These are phyloP conservation scores for Bagarius yarrelli DNA, from an alignment of 2,113 vertebrate genomes.

Conservation along the genomic window DNA sequence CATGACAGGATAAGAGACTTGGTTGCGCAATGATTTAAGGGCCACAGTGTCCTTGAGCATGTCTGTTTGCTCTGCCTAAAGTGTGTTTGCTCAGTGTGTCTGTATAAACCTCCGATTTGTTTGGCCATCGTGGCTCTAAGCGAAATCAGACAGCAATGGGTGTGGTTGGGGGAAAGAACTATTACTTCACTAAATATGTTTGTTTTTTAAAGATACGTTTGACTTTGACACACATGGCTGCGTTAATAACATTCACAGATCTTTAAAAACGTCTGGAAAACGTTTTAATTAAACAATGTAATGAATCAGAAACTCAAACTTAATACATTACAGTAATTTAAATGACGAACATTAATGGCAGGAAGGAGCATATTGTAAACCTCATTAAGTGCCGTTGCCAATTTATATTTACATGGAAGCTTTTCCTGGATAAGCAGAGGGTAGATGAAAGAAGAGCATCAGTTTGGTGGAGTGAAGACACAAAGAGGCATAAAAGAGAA, in stretches of 20 bases:
- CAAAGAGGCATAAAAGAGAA: background rate
- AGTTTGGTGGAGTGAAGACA: background rate
- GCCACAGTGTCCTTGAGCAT: slow-evolving; percentile 43
- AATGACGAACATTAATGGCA: slow-evolving; percentile 2
- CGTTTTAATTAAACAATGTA: slow-evolving; percentile 15
- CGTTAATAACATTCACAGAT: slow-evolving; percentile 7
- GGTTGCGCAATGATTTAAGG: slow-evolving; percentile 42
- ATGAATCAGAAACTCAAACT: background rate
- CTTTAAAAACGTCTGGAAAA: slow-evolving; percentile 12
- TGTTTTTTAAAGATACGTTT: slow-evolving; percentile 11
- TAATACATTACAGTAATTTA: slow-evolving; percentile 1
- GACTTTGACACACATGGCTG: slow-evolving; percentile 19
- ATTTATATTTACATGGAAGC: background rate
- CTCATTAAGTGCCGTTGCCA: background rate
- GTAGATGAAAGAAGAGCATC: background rate
- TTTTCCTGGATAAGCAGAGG: background rate
- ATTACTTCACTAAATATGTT: background rate
- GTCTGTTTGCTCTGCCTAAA: slow-evolving; percentile 43
- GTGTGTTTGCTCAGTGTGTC: slow-evolving; percentile 47
- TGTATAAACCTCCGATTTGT: slow-evolving; percentile 38
- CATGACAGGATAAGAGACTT: slow-evolving; percentile 43
- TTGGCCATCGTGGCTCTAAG: slow-evolving; percentile 12
- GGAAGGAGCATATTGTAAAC: background rate
- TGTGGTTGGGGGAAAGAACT: background rate
- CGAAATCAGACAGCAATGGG: slow-evolving; percentile 5